Evolutionary conservation across 2,888 invertebrate genomes (phyloP), one percentile per base, ranked within the genome.

Genomic region (Deilephila porcellus): DNA sequence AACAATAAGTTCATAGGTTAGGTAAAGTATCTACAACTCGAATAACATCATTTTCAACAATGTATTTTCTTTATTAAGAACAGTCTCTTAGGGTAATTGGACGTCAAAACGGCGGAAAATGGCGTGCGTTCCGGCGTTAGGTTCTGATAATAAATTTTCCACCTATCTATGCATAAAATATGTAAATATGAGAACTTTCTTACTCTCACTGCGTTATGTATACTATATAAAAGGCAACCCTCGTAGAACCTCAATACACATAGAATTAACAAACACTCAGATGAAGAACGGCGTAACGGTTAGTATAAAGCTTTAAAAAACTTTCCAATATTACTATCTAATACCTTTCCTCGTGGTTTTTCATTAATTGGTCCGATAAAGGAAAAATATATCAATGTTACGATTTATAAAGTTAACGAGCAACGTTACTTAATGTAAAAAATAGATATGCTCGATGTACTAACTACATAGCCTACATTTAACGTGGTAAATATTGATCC

Each of bases 21-120:
- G 77, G 80, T 77, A 75, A 82, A 74, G 71, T 77, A 76, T 60
- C 29, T 76, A 80, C 78, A 78, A 82, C 71, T 81, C 74, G 74
- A 73, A 73, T 76, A 76, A 77, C 75, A 77, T 77, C 74, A 76
- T 81, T 71, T 73, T 76, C 70, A 79, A 81, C 79, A 80, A 75
- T 67, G 20, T 70, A 70, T 70, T 63, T 63, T 70, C 60, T 70
- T 59, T 74, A 74, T 70, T 70, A 74, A 70, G 72, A 71, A 70
- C 80, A 81, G 72, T 79, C 78, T 79, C 76, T 76, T 59, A 71
- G 70, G 73, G 75, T 77, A 74, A 75, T 34, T 75, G 75, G 78
- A 78, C 72, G 72, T 72, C 6, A 67, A 20, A 25, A 67, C 67
- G 25, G 67, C 67, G 52, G 67, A 67, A 67, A 67, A 67, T 29